Evolutionary conservation across 2,113 vertebrate genomes (phyloP).

Genomic region (Megatriorchis doriae): DNA sequence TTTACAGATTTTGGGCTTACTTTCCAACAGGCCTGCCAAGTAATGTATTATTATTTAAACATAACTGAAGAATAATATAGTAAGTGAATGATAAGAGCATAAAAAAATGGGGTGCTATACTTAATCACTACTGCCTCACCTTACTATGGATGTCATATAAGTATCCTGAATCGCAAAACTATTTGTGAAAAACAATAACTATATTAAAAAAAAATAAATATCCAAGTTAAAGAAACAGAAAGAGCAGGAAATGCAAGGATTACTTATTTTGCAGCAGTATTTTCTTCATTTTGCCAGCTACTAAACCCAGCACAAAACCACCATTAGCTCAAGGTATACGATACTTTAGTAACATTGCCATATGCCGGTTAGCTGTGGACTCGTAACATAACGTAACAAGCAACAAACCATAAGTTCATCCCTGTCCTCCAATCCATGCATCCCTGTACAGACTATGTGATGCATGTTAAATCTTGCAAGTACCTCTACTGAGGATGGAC

Average conservation of each 20-base stretch:
- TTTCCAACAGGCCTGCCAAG: neutral
- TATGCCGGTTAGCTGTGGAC: no score
- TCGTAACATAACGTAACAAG: accelerated
- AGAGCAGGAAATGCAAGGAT: neutral
- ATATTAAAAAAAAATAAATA: neutral
- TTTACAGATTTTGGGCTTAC: neutral
- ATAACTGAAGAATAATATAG: neutral
- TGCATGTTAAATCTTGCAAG: accelerated
- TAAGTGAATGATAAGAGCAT: neutral
- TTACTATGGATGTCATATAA: neutral
- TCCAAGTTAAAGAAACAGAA: neutral
- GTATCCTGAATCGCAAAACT: neutral
- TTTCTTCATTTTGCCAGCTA: neutral
- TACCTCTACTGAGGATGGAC: accelerated
- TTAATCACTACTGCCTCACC: neutral
- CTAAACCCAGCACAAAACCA: neutral
- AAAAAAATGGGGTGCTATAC: neutral
- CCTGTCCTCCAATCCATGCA: accelerated
- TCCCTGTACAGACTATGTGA: accelerated
- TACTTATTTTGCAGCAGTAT: neutral
- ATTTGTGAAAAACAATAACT: neutral
- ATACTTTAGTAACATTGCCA: accelerated
- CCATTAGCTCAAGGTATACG: neutral
- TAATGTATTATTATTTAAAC: neutral
- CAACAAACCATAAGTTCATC: neutral